Evolutionary conservation across 2,797 vertebrate species (phyloP), one percentile per base, ranked within the genome.

Genomic region (Austrolebias charrua): DNA sequence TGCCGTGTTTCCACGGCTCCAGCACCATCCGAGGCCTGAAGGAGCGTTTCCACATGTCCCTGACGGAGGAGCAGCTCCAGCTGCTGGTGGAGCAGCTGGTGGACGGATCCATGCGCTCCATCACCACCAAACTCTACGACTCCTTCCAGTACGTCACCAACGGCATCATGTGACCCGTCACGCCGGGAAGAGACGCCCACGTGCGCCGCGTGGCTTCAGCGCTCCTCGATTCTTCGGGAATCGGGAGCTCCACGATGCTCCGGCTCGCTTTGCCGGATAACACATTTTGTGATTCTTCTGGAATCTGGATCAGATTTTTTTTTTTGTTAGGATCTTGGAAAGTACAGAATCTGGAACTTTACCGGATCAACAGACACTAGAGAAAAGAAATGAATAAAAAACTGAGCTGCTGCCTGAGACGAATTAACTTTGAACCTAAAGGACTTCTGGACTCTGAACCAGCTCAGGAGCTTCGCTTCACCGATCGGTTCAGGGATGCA

Each of bases 131-230:
- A 20, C 95, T 98, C 54, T 98, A 98, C 6, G 96, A 98, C 0
- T 95, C 95, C 78, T 98, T 98, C 91, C 96, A 98, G 93, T 98
- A 98, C 89, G 93, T 98, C 89, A 98, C 96, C 92, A 98, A 98
- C 0, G 96, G 96, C 90, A 98, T 98, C 93, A 98, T 97, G 96
- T 98, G 93, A 95, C 56, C 57, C 0, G 19, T 8, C 19, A 69
- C 18, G 1, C 49, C 44, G 7, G 31, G 28, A 44, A 19, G 9
- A 15, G 16, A 33, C n/a, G 29, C 42, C 46, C 20, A 13, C 49
- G 10, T 31, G 18, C 19, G 2, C 24, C 4, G 7, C 11, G 8
- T 7, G 4, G 3, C 38, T 38, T 33, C 6, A 9, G 49, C 31
- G 44, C 31, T 51, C 15, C 20, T 29, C 28, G 12, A 15, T 31